A percentile compares a stretch with the other conserved stretches of the same genome.
phyloP scores from a whole-genome alignment of 2,888 invertebrate species.

The Eilema depressum region DNA sequence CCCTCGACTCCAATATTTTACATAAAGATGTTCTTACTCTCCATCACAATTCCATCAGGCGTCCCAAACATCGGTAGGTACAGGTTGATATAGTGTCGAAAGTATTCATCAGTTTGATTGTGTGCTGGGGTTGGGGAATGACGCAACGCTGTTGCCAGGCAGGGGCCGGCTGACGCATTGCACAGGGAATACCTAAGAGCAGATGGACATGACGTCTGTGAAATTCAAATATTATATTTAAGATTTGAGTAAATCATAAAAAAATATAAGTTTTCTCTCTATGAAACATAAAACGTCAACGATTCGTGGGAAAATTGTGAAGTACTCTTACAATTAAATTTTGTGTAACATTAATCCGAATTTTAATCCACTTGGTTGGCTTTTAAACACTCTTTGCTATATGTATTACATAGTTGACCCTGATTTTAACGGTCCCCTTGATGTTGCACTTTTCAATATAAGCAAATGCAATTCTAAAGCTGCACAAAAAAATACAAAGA shows the following conservation, averaged over 20 bases:
- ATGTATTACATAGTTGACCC: not conserved
- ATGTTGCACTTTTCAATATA: conserved; percentile 1
- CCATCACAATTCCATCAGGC: conserved; percentile 46
- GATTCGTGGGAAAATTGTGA: not conserved
- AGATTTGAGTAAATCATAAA: not conserved
- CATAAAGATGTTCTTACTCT: conserved; percentile 32
- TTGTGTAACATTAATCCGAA: not conserved
- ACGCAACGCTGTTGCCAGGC: conserved; percentile 77
- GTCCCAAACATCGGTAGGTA: conserved; percentile 44
- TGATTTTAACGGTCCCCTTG: not conserved
- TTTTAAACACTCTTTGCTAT: not conserved
- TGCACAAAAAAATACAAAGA: not conserved
- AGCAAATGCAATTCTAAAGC: conserved; percentile 1
- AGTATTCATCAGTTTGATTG: conserved; percentile 82
- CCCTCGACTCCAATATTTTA: conserved; percentile 8
- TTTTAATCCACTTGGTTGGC: not conserved
- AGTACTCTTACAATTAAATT: not conserved
- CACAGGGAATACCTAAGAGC: conserved; percentile 32
- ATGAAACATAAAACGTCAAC: not conserved
- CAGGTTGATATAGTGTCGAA: conserved; percentile 64
- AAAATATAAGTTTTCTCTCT: not conserved
- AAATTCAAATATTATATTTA: conserved; percentile 51
- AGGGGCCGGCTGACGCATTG: conserved; percentile 60
- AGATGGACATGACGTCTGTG: conserved; percentile 25
- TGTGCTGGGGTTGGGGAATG: conserved; percentile 65